Percentiles rank a stretch among this genome's conserved stretches.
Evolutionary conservation across 2,888 invertebrate genomes (phyloP).

Genomic region (Tachystola acroxantha): DNA sequence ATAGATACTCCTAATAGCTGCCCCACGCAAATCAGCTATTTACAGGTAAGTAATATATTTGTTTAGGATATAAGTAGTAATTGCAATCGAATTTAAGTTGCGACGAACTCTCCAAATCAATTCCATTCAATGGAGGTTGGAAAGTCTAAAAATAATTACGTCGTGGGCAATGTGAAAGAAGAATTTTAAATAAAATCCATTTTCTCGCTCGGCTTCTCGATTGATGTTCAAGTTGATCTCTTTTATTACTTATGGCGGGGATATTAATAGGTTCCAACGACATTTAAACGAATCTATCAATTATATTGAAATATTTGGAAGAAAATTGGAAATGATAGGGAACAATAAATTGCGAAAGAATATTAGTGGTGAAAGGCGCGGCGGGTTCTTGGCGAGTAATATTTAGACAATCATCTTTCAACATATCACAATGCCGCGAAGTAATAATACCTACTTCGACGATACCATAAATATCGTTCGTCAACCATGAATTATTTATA

Average conservation of each 20-base stretch:
- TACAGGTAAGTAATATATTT: too few species aligned
- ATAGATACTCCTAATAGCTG: too few species aligned
- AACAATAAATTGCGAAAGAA: slow-evolving; percentile 11
- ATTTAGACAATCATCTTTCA: slow-evolving; percentile 9
- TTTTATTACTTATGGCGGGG: slow-evolving; percentile 17
- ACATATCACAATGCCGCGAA: slow-evolving; percentile 5
- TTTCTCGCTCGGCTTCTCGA: slow-evolving; percentile 24
- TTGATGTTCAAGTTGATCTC: slow-evolving; percentile 33
- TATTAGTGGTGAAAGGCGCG: background rate
- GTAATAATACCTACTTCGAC: too few species aligned
- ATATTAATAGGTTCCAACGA: slow-evolving; percentile 22
- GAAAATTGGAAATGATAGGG: slow-evolving; percentile 8
- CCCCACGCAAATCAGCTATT: too few species aligned
- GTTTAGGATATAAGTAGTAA: too few species aligned
- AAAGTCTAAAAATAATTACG: slow-evolving; percentile 3
- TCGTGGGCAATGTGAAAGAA: background rate
- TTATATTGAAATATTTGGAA: slow-evolving; percentile 10
- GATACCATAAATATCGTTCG: background rate
- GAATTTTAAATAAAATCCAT: slow-evolving; percentile 25
- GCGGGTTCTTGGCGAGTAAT: background rate
- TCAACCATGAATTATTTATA: slow-evolving; percentile 6
- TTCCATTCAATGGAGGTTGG: background rate
- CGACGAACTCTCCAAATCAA: background rate
- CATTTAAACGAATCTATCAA: slow-evolving; percentile 14
- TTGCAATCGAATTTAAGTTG: too few species aligned